Conservation (phyloP, 2,797 vertebrate genomes). For the Australoheros facetus region DNA sequence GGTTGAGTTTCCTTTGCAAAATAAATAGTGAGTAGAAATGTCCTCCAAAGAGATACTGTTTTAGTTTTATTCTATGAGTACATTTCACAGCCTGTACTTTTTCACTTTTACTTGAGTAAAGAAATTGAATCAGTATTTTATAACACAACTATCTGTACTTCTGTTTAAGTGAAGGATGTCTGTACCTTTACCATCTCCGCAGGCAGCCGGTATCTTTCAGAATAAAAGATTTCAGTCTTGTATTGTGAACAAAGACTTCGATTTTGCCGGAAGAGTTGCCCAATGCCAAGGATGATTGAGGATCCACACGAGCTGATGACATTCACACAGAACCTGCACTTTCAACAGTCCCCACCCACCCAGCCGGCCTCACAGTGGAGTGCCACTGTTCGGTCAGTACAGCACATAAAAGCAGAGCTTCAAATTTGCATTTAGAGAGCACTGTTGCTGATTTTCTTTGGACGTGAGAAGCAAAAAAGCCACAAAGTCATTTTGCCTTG, state of each 20-base stretch:
- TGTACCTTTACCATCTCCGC: background rate
- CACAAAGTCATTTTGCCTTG: constrained; percentile 49
- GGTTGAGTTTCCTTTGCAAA: background rate
- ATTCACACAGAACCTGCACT: constrained; percentile 44
- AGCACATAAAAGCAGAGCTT: constrained; percentile 46
- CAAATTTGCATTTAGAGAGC: constrained; percentile 73
- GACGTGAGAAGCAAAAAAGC: constrained; percentile 32
- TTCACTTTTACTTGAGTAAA: background rate
- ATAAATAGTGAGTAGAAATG: background rate
- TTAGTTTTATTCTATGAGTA: background rate
- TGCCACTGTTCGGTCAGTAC: constrained; percentile 32
- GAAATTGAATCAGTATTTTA: background rate
- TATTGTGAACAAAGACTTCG: constrained; percentile 37
- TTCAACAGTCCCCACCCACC: constrained; percentile 34
- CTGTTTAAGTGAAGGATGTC: background rate
- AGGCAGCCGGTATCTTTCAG: background rate
- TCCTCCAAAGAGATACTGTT: background rate
- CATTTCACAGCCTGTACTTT: background rate
- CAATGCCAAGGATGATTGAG: constrained; percentile 45
- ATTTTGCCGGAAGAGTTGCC: constrained; percentile 31
- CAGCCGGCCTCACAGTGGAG: constrained; percentile 16
- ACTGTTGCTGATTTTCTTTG: constrained; percentile 38
- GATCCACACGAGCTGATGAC: constrained; percentile 32
- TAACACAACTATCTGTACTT: background rate
- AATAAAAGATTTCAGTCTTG: constrained; percentile 28